phyloP scores from a whole-genome alignment of 2,113 vertebrate species.

The Gopherus evgoodei region DNA sequence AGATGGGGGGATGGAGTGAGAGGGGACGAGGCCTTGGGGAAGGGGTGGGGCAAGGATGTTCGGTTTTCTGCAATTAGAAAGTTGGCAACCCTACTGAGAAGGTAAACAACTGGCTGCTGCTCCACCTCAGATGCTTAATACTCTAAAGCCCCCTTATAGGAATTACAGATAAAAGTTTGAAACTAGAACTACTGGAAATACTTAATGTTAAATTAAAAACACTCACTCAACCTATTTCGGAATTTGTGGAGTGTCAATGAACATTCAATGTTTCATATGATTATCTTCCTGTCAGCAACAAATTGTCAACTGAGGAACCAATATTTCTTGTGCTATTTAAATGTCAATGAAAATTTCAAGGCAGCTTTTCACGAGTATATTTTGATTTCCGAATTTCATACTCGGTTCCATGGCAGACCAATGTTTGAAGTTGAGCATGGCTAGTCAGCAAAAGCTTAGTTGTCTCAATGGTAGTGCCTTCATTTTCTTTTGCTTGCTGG shows the following conservation, averaged over 20 bases:
- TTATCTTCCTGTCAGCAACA: not conserved
- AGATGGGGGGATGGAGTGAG: too few species aligned
- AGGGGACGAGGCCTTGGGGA: too few species aligned
- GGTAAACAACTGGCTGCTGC: not conserved
- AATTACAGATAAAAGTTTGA: not conserved
- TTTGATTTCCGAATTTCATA: not conserved
- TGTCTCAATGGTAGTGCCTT: slow-evolving; percentile 10
- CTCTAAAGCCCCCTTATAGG: not conserved
- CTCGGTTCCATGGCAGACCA: not conserved
- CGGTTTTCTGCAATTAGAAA: too few species aligned
- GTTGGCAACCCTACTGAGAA: not conserved
- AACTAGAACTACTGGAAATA: not conserved
- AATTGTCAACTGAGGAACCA: accelerated
- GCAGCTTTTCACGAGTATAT: not conserved
- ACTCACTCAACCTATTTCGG: not conserved
- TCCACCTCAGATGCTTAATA: not conserved
- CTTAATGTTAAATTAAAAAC: not conserved
- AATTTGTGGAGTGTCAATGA: not conserved
- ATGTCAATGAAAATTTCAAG: not conserved
- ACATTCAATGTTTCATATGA: not conserved
- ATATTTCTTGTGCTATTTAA: not conserved
- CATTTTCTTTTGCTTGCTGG: not conserved
- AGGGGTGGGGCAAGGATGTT: too few species aligned
- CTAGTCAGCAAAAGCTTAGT: not conserved
- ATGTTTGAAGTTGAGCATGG: not conserved